These are phyloP conservation scores for Trichonephila clavata DNA, from an alignment of 1,140 invertebrate genomes.

Conservation along the genomic window DNA sequence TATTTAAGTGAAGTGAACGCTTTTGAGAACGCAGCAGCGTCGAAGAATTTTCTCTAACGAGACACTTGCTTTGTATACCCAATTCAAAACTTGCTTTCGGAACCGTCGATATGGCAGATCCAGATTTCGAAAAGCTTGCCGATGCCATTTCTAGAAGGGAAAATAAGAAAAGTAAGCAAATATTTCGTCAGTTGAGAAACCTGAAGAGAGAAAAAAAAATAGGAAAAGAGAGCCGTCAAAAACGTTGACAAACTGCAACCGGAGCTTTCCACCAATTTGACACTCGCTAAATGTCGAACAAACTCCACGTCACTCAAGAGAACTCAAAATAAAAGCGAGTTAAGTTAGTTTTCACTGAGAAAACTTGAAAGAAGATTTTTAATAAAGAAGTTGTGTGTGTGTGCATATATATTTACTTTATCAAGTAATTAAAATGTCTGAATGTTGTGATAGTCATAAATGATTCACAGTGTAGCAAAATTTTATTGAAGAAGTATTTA, in stretches of 20 bases:
- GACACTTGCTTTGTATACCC: slow-evolving; percentile 2
- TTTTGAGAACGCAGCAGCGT: neutral
- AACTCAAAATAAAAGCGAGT: slow-evolving; percentile 25
- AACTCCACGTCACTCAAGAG: slow-evolving; percentile 53
- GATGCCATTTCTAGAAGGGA: neutral
- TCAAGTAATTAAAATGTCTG: neutral
- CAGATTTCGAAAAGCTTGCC: neutral
- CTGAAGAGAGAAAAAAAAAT: neutral
- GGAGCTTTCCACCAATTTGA: slow-evolving; percentile 62
- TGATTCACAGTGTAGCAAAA: no score
- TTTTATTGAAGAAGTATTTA: no score
- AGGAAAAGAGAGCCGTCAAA: slow-evolving; percentile 53
- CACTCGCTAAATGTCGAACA: slow-evolving; percentile 64
- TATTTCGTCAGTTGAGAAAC: neutral
- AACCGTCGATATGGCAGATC: slow-evolving; percentile 5
- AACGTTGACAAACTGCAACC: slow-evolving; percentile 71
- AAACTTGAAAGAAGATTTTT: neutral
- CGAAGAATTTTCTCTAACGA: neutral
- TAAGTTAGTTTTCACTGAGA: neutral
- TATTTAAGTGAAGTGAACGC: slow-evolving; percentile 7
- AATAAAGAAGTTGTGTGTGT: neutral
- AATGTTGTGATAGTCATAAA: no score
- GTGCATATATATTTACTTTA: neutral
- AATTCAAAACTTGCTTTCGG: neutral
- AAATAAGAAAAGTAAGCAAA: slow-evolving; percentile 55